Evolutionary conservation across 2,113 vertebrate species (phyloP), one percentile per base, ranked within the genome.

Genomic region (Ptilonorhynchus violaceus): DNA sequence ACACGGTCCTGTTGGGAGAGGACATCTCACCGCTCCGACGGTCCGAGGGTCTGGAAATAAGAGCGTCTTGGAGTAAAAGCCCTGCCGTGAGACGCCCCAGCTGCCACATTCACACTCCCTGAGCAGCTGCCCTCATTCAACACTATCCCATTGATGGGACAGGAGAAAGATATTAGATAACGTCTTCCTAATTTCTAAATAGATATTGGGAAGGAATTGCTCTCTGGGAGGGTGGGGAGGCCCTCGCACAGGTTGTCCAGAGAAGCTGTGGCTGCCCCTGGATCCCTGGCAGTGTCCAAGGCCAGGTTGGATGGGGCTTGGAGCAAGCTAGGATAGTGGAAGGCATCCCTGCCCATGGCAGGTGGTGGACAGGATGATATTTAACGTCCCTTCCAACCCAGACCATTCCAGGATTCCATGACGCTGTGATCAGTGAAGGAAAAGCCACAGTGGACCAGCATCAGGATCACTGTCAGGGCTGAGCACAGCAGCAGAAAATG

Each of bases 71-170:
- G 44, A 62, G 62, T 42, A 46, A 66, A 68, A 76, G 14, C 31
- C 64, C 27, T 39, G n/a, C 42, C 53, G 1, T 9, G 39, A 63
- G 31, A n/a, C 12, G 22, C 19, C 14, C 33, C n/a, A 44, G 9
- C 18, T 67, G 23, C 15, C 23, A 9, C 0, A 0, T n/a, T n/a
- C n/a, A n/a, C n/a, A n/a, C n/a, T n/a, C 1, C 23, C 24, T 21
- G 13, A 39, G 28, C 66, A 52, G 53, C 23, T 77, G 58, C 59
- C 44, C 18, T 47, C 21, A 1, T 3, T 22, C 12, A 1, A 24
- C 9, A 35, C 46, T 46, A 50, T 69, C 62, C 27, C n/a, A 21
- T 31, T 15, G 2, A 4, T 31, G 6, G 15, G 56, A 23, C 8
- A 30, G 10, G 9, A 37, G 56, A 30, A 37, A 37, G 55, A 60